phyloP scores from a whole-genome alignment of 2,797 vertebrate species.

The Pitangus sulphuratus region DNA sequence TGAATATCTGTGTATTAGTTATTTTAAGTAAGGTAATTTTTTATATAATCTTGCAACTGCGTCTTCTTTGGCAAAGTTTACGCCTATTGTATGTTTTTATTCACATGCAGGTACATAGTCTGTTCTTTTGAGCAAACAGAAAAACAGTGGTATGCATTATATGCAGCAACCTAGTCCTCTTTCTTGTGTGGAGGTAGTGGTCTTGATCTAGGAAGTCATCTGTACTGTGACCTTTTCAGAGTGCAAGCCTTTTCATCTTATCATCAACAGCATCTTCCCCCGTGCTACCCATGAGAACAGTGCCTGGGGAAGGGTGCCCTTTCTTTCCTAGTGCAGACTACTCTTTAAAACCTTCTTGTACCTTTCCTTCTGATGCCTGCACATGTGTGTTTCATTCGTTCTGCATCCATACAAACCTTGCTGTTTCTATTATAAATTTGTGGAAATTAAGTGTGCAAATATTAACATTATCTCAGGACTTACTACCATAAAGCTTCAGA shows the following conservation, averaged over 20 bases:
- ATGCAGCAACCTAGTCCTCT: not conserved
- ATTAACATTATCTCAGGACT: not conserved
- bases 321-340: not conserved
- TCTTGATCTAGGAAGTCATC: not conserved
- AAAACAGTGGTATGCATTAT: not conserved
- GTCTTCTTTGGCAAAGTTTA: not conserved
- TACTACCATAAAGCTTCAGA: not conserved
- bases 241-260: not conserved
- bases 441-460: not conserved
- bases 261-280: not conserved
- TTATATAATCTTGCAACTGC: not conserved
- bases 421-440: not conserved
- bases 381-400: not conserved
- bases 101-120: not conserved
- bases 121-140: not conserved
- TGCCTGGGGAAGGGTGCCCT: not conserved
- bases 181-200: not conserved
- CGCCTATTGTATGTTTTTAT: rapidly evolving
- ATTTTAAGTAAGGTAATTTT: not conserved
- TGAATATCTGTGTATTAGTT: not conserved
- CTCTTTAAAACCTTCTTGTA: not conserved
- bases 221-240: not conserved
- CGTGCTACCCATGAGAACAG: not conserved
- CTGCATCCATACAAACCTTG: not conserved
- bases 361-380: not conserved